A percentile compares a stretch with the other conserved stretches of the same genome.
Evolutionary conservation across 2,797 vertebrate genomes (phyloP).

Genomic region (Knipowitschia caucasica): DNA sequence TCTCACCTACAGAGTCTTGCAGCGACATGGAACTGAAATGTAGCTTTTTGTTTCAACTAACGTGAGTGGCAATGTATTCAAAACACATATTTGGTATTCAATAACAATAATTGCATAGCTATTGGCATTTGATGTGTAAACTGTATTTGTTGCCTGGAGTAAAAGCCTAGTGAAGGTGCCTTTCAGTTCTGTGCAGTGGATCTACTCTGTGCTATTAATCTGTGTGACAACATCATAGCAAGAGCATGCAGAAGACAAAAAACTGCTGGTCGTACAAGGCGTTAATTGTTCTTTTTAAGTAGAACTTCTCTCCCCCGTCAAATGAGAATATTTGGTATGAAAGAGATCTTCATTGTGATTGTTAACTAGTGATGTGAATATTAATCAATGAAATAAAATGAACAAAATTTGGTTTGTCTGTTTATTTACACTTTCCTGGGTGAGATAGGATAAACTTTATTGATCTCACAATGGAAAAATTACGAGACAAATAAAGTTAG

Average conservation of each 20-base stretch:
- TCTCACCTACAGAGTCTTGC: constrained; percentile 48
- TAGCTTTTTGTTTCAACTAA: constrained; percentile 17
- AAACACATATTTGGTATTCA: constrained; percentile 2
- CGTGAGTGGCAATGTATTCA: neutral
- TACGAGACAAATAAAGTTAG: no score
- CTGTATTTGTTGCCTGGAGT: constrained; percentile 2
- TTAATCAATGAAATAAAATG: constrained; percentile 80
- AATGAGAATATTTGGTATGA: constrained; percentile 78
- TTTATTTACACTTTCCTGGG: neutral
- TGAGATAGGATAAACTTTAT: no score
- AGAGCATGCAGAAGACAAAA: constrained; percentile 70
- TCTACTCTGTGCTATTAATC: constrained; percentile 51
- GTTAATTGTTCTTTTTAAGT: constrained; percentile 65
- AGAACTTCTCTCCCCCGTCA: constrained; percentile 58
- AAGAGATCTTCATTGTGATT: constrained; percentile 79
- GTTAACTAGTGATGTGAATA: constrained; percentile 82
- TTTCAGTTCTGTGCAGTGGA: constrained; percentile 50
- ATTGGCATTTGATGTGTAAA: constrained; percentile 1
- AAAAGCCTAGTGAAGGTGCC: constrained; percentile 18
- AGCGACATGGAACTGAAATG: constrained; percentile 50
- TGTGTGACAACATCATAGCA: constrained; percentile 60
- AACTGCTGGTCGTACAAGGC: constrained; percentile 63
- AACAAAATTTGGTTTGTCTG: constrained; percentile 33
- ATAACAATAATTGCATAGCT: neutral
- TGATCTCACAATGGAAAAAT: no score